phyloP scores from a whole-genome alignment of 2,888 invertebrate genomes.

The Laspeyria flexula region DNA sequence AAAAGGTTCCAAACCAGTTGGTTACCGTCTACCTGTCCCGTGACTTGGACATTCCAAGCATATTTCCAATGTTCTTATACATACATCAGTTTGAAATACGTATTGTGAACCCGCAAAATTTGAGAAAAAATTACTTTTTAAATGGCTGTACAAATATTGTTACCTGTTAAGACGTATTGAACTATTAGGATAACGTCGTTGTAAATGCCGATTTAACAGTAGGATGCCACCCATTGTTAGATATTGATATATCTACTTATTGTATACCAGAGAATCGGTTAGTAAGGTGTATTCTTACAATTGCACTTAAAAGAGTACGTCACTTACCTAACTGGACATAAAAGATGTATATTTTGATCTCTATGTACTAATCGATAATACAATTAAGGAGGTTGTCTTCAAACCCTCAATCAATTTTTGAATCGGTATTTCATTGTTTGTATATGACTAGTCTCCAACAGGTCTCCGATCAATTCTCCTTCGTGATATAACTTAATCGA shows the following conservation, averaged over 20 bases:
- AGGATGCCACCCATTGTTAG: background rate
- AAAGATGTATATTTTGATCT: too few species aligned
- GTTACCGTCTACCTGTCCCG: slow-evolving; percentile 52
- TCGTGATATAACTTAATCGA: background rate
- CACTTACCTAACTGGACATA: background rate
- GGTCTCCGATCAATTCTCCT: background rate
- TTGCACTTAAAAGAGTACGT: background rate
- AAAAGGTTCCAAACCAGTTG: slow-evolving; percentile 39
- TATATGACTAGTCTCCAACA: too few species aligned
- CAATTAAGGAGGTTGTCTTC: too few species aligned
- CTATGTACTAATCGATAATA: too few species aligned
- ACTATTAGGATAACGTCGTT: slow-evolving; percentile 2
- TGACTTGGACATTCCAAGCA: slow-evolving; percentile 52
- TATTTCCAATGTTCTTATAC: slow-evolving; percentile 41
- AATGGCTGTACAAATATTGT: slow-evolving; percentile 23
- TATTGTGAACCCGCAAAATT: slow-evolving; percentile 27
- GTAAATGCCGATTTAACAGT: slow-evolving; percentile 4
- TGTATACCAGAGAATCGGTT: background rate
- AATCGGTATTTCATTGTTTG: background rate
- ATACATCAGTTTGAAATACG: slow-evolving; percentile 15
- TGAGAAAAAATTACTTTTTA: slow-evolving; percentile 19
- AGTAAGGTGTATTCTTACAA: background rate
- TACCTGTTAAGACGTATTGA: slow-evolving; percentile 26
- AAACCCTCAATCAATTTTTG: too few species aligned
- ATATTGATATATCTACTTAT: background rate